Conservation (phyloP, 2,888 invertebrate species). For the Drosophila aldrichi region DNA sequence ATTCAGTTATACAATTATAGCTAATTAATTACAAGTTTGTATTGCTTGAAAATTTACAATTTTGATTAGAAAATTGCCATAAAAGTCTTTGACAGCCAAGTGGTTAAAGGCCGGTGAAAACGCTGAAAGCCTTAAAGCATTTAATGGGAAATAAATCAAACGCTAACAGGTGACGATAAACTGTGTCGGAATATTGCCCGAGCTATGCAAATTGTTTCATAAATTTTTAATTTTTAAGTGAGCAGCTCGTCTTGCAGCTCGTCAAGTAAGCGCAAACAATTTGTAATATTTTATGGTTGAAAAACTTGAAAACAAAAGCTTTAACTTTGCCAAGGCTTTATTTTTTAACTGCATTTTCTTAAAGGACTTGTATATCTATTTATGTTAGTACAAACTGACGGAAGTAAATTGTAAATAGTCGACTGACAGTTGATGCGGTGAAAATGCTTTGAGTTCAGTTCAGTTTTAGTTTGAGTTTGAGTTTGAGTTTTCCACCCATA, state of each 20-base stretch:
- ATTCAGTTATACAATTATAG: not conserved
- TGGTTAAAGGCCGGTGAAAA: not conserved
- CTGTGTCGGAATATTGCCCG: not conserved
- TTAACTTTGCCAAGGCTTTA: not conserved
- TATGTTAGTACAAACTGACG: not conserved
- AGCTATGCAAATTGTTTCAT: not conserved
- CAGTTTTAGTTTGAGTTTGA: constrained; percentile 1
- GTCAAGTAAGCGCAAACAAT: not conserved
- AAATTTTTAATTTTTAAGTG: not conserved
- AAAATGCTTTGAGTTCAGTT: not conserved
- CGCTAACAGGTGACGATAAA: not conserved
- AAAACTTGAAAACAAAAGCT: not conserved
- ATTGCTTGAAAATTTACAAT: not conserved
- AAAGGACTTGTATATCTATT: not conserved
- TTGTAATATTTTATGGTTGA: not conserved
- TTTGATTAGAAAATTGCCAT: not conserved
- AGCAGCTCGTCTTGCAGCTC: not conserved
- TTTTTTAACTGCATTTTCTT: not conserved
- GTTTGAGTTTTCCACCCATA: too few species aligned
- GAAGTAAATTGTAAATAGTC: constrained; percentile 17
- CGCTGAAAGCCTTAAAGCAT: not conserved
- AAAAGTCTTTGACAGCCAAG: too few species aligned
- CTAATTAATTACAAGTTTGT: not conserved
- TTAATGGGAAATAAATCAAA: not conserved
- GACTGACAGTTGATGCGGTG: constrained; percentile 4